Conservation (phyloP, 1,140 invertebrate species). For the Heliconius melpomene region DNA sequence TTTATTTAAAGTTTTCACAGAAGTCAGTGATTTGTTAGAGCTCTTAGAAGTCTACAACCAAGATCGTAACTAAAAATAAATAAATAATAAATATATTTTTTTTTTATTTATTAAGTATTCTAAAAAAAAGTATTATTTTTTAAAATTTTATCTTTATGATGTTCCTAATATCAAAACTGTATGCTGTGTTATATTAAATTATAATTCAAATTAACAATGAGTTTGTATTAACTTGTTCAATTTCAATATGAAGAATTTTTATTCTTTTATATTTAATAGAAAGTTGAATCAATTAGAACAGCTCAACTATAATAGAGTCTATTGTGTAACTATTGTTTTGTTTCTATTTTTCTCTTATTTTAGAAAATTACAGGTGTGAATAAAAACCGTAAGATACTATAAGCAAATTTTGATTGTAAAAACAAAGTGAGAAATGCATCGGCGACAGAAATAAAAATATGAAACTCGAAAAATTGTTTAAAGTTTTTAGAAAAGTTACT, state of each 20-base stretch:
- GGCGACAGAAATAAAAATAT: too few species aligned
- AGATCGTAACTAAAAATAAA: too few species aligned
- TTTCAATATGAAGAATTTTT: neutral
- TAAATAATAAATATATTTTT: too few species aligned
- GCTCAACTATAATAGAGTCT: neutral
- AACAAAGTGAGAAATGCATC: neutral
- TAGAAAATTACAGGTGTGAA: neutral
- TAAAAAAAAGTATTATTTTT: too few species aligned
- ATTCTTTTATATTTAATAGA: neutral
- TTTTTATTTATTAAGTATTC: too few species aligned
- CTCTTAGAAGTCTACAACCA: too few species aligned
- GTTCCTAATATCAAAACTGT: too few species aligned
- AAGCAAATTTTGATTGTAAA: neutral
- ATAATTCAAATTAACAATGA: neutral
- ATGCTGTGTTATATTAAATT: neutral
- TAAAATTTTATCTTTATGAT: too few species aligned
- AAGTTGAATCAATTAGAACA: neutral
- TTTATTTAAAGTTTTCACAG: neutral
- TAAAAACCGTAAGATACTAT: neutral
- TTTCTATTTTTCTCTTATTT: neutral
- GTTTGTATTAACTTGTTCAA: neutral
- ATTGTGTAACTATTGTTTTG: neutral
- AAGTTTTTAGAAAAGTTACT: too few species aligned
- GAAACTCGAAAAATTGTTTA: too few species aligned
- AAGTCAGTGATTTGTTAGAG: too few species aligned